These are phyloP conservation scores for Poeciliopsis gracilis DNA, from an alignment of 2,797 vertebrate genomes.

Conservation along the genomic window DNA sequence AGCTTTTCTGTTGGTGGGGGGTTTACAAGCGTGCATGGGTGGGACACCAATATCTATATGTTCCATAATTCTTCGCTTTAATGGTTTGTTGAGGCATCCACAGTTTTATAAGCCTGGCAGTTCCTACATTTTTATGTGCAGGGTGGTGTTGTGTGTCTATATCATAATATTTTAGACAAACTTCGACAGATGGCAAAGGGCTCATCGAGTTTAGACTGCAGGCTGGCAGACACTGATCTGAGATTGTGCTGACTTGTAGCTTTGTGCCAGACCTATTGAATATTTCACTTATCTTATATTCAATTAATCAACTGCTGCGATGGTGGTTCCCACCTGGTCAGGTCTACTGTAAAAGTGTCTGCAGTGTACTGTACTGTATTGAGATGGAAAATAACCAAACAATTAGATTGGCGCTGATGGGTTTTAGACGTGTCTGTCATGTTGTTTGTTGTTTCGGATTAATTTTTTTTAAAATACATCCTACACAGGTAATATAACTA, in stretches of 20 bases:
- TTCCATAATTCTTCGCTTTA: background rate
- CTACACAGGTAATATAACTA: background rate
- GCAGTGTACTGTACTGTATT: background rate
- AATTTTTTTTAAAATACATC: background rate
- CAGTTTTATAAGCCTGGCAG: background rate
- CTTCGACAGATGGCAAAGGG: constrained; percentile 42
- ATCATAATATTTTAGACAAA: background rate
- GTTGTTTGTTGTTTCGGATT: background rate
- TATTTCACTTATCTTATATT: background rate
- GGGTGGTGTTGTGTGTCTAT: background rate
- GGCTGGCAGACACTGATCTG: constrained; percentile 1
- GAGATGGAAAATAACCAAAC: background rate
- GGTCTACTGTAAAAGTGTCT: background rate
- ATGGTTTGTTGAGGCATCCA: background rate
- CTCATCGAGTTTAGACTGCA: constrained; percentile 27
- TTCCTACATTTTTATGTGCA: background rate
- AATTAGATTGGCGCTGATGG: background rate
- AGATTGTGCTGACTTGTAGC: constrained; percentile 39
- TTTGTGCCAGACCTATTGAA: background rate
- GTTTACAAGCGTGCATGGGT: constrained; percentile 4
- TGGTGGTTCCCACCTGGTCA: background rate
- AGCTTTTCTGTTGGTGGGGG: constrained; percentile 1
- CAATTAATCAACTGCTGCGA: background rate
- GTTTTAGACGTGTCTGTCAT: background rate
- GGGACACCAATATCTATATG: background rate